Conservation (phyloP, 2,888 invertebrate species). For the Athetis lepigone region DNA sequence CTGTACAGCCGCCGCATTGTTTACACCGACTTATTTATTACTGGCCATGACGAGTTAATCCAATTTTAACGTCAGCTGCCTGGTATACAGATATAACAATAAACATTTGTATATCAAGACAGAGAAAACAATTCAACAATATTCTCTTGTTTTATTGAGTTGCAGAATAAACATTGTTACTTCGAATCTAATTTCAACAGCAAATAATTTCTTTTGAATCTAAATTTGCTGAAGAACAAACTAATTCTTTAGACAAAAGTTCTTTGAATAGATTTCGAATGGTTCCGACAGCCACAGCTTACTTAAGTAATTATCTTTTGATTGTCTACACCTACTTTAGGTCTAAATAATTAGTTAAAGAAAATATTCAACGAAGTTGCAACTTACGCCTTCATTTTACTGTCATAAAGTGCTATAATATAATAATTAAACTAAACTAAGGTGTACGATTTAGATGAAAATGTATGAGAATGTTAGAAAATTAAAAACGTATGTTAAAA, state of each 20-base stretch:
- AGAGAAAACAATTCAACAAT: constrained; percentile 27
- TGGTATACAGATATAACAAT: constrained; percentile 58
- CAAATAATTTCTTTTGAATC: constrained; percentile 6
- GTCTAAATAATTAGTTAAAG: not conserved
- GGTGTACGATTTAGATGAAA: too few species aligned
- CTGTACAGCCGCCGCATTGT: constrained; percentile 53
- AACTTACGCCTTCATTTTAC: not conserved
- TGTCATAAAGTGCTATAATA: too few species aligned
- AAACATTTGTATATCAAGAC: constrained; percentile 36
- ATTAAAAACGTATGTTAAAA: not conserved
- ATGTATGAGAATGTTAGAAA: too few species aligned
- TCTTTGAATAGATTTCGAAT: constrained; percentile 19
- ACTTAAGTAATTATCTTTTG: constrained; percentile 11
- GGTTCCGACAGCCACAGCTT: constrained; percentile 11
- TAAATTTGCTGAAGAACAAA: constrained; percentile 13
- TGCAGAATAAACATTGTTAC: constrained; percentile 20
- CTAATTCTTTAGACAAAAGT: constrained; percentile 2
- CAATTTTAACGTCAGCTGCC: constrained; percentile 72
- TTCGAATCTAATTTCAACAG: constrained; percentile 16
- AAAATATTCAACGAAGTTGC: not conserved
- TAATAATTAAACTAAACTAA: not conserved
- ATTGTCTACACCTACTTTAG: constrained; percentile 4
- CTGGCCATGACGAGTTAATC: constrained; percentile 71
- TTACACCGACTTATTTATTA: constrained; percentile 70
- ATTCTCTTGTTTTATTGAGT: constrained; percentile 28